A percentile compares a stretch with the other conserved stretches of the same genome.
Evolutionary conservation across 2,797 vertebrate genomes (phyloP).

Genomic region (Neoniphon sammara): DNA sequence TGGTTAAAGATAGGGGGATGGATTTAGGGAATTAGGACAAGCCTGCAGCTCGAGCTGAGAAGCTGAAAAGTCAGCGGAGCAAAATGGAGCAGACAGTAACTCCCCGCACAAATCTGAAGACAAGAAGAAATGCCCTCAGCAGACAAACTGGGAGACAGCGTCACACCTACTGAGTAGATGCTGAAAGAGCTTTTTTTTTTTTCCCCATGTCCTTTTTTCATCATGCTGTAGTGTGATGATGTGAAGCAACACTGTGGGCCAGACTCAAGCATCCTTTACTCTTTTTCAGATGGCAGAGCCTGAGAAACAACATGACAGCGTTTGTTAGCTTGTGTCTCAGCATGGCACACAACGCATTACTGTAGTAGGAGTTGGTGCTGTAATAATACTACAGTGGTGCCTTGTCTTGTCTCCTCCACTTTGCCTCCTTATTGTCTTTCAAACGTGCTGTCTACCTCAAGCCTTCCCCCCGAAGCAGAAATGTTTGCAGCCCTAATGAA

Average conservation of each 20-base stretch:
- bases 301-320: conserved; percentile 53
- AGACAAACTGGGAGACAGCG: conserved; percentile 18
- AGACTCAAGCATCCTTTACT: conserved; percentile 23
- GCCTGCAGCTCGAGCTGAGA: conserved; percentile 37
- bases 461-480: conserved; percentile 37
- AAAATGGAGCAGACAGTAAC: conserved; percentile 50
- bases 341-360: conserved; percentile 35
- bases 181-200: conserved; percentile 16
- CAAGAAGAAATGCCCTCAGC: conserved; percentile 38
- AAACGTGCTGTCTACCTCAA: conserved; percentile 45
- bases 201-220: conserved; percentile 11
- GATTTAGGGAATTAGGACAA: conserved; percentile 39
- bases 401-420: conserved; percentile 44
- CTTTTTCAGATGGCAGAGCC: conserved; percentile 17
- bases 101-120: conserved; percentile 47
- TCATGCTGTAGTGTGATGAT: conserved; percentile 53
- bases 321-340: conserved; percentile 51
- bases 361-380: conserved; percentile 43
- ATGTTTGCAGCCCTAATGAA: conserved; percentile 35
- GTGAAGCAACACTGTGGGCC: conserved; percentile 43
- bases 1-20: conserved; percentile 31
- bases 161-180: conserved; percentile 28
- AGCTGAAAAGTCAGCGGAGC: conserved; percentile 51
- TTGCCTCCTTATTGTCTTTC: conserved; percentile 45
- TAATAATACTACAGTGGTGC: conserved; percentile 44